These are phyloP conservation scores for Proterorhinus semilunaris DNA, from an alignment of 2,113 vertebrate species.

Conservation along the genomic window DNA sequence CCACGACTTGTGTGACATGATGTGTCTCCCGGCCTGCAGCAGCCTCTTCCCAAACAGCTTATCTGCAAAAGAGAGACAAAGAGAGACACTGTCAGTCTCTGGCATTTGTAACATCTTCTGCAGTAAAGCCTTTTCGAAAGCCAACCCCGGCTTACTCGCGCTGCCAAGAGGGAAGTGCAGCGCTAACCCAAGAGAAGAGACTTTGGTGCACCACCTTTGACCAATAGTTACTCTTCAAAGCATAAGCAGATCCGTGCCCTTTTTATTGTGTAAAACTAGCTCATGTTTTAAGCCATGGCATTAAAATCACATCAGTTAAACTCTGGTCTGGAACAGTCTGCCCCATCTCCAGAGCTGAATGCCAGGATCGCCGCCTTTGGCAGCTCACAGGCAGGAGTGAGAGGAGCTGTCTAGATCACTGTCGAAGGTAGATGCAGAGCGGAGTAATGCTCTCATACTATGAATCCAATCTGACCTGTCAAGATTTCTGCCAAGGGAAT, in stretches of 20 bases:
- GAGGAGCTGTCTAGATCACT: background rate
- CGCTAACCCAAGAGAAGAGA: too few relatives aligned
- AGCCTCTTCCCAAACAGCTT: slow-evolving; percentile 96
- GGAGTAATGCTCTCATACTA: background rate
- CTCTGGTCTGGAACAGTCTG: slow-evolving; percentile 2
- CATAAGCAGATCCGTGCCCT: too few relatives aligned
- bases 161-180: too few relatives aligned
- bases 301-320: background rate
- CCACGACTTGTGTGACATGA: slow-evolving; percentile 98
- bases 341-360: slow-evolving; percentile 55
- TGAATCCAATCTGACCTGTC: background rate
- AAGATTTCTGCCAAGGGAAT: too few relatives aligned
- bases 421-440: background rate
- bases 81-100: slow-evolving; percentile 21
- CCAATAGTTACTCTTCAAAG: too few relatives aligned
- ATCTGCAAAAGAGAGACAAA: slow-evolving; percentile 75
- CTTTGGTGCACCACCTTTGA: too few relatives aligned
- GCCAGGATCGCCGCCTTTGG: slow-evolving; percentile 57
- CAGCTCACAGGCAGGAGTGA: slow-evolving; percentile 41
- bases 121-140: too few relatives aligned
- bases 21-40: slow-evolving; percentile 92
- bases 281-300: too few relatives aligned
- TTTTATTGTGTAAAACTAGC: too few relatives aligned
- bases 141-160: too few relatives aligned
- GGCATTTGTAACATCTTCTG: slow-evolving; percentile 45